These are phyloP conservation scores for Caenorhabditis sp. DNA, from an alignment of 2,888 invertebrate genomes.

Conservation along the genomic window DNA sequence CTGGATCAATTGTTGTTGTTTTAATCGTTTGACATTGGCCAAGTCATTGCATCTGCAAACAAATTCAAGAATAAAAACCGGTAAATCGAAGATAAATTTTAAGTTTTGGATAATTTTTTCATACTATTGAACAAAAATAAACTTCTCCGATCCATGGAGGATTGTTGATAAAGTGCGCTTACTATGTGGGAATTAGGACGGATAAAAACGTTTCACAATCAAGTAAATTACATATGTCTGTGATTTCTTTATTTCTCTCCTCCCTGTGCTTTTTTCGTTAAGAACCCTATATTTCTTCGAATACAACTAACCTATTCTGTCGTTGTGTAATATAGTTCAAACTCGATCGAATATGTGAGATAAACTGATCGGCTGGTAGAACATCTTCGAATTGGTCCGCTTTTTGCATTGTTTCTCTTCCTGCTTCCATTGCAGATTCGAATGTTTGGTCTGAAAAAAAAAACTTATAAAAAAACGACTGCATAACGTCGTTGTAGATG, in stretches of 20 bases:
- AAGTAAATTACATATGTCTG: too few relatives aligned
- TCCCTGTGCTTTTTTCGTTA: too few relatives aligned
- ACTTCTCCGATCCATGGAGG: too few relatives aligned
- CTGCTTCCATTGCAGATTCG: constrained; percentile 29
- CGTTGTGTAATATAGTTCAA: constrained; percentile 22
- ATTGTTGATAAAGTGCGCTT: too few relatives aligned
- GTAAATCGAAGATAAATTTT: too few relatives aligned
- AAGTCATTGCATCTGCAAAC: constrained; percentile 76
- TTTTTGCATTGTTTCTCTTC: constrained; percentile 23
- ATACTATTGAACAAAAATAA: too few relatives aligned
- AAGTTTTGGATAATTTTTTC: too few relatives aligned
- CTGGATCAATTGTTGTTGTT: constrained; percentile 81
- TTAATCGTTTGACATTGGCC: constrained; percentile 81
- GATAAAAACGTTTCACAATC: too few relatives aligned
- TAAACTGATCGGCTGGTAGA: constrained; percentile 30
- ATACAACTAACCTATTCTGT: constrained; percentile 20
- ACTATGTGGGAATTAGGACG: too few relatives aligned
- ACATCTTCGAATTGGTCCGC: constrained; percentile 26
- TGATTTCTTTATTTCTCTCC: too few relatives aligned
- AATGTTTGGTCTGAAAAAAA: constrained; percentile 17
- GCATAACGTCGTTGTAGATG: background rate
- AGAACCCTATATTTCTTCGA: background rate
- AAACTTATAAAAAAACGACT: background rate
- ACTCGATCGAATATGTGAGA: constrained; percentile 25
- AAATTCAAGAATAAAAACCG: too few relatives aligned